Base-by-base conservation (phyloP, 2,888 invertebrate species). In the Amiota communis region DNA sequence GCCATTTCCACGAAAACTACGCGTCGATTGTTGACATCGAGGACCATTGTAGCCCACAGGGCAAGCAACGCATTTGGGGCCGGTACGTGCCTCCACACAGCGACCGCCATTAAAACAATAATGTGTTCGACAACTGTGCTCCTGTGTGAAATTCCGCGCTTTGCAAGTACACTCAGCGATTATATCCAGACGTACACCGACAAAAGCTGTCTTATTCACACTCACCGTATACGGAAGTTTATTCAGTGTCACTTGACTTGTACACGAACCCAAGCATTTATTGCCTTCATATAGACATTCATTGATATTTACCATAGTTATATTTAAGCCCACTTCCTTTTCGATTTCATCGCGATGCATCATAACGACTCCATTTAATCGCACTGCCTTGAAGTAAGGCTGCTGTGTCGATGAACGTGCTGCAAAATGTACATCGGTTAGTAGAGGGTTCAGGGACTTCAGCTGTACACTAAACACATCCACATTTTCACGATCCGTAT, bases 221-320 rank as follows among this genome's bases (percentile, higher is more conserved):
- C 98, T 98, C 13, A 99, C 97, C 92, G 98, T 95, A 84, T 97
- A 97, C 0, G 97, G 97, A 78, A 95, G 91, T 86, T 94, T 94
- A 89, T 85, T 85, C 81, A 96, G 95, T 85, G 96, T 96, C 73
- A 98, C 91, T 57, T 94, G 93, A 89, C 98, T 98, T 51, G 96
- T 96, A 89, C 98, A 98, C 49, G 98, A 97, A 90, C 97, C 96
- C 88, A 97, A 97, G 92, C 95, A 95, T 86, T 95, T 94, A 88
- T 96, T 81, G 4, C 70, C 78, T 0, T 81, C 96, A 87, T 96
- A 95, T 78, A 97, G 91, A 88, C 97, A 97, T 90, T 97, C 97
- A 85, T 97, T 98, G 79, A 99, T 98, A 73, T 97, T 98, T 47
- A 98, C 97, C 97, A 98, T 98, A 15, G 96, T 96, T 73, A 98